A percentile compares a stretch with the other conserved stretches of the same genome.
phyloP scores from a whole-genome alignment of 2,113 vertebrate species.

The Carassius carassius region DNA sequence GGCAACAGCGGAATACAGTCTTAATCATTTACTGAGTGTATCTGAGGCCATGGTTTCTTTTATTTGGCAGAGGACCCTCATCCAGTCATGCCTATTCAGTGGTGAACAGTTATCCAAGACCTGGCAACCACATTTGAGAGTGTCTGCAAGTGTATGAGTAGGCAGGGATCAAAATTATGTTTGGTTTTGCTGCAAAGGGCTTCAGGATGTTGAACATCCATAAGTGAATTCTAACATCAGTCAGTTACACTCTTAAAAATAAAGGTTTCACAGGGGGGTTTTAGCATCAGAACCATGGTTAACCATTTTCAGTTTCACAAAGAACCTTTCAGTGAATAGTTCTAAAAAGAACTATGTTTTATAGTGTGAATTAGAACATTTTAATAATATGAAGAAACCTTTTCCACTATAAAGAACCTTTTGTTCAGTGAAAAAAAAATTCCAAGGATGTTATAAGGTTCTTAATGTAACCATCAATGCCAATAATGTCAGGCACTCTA shows the following conservation, averaged over 20 bases:
- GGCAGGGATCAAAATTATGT: slow-evolving; percentile 10
- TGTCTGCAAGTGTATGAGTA: not conserved
- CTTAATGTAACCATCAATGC: too few species aligned
- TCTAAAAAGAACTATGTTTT: too few species aligned
- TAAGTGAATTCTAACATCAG: slow-evolving; percentile 1
- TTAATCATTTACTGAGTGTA: slow-evolving; percentile 1
- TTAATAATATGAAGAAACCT: too few species aligned
- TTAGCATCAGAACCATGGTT: not conserved
- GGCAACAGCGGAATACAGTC: slow-evolving; percentile 19
- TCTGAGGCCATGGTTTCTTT: slow-evolving; percentile 12
- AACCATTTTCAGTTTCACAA: too few species aligned
- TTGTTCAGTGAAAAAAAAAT: too few species aligned
- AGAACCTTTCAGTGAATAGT: too few species aligned
- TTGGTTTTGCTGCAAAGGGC: not conserved
- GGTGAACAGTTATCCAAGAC: slow-evolving; percentile 15
- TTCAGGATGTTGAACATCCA: slow-evolving; percentile 3
- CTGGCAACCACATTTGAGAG: not conserved
- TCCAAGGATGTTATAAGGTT: too few species aligned
- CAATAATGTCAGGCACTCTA: too few species aligned
- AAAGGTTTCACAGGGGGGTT: too few species aligned
- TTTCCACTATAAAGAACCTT: too few species aligned
- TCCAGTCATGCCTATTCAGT: slow-evolving; percentile 17
- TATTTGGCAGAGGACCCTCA: slow-evolving; percentile 5
- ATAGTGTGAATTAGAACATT: too few species aligned
- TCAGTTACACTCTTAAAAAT: too few species aligned